Evolutionary conservation across 2,113 vertebrate genomes (phyloP).

Genomic region (Phrynosoma platyrhinos): DNA sequence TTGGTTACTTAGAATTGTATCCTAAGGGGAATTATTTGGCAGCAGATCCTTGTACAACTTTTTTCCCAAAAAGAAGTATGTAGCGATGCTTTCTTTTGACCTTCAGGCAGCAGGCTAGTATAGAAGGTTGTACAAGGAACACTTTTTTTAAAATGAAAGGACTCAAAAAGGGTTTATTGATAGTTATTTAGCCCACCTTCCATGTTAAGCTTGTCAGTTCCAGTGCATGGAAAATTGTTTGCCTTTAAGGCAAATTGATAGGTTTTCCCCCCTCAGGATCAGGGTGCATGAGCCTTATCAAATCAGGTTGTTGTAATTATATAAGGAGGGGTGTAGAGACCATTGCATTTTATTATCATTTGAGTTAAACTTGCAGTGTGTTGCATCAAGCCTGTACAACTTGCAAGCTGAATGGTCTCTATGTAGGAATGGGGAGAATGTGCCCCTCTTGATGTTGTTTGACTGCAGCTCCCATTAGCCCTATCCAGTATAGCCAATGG

Average conservation of each 20-base stretch:
- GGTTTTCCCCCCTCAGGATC: background rate
- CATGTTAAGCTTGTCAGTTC: background rate
- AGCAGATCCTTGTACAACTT: conserved; percentile 56
- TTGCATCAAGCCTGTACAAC: conserved; percentile 13
- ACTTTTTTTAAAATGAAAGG: background rate
- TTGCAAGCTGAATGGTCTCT: background rate
- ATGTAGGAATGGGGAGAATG: background rate
- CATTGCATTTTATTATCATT: conserved; percentile 43
- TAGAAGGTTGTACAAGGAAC: conserved; percentile 11
- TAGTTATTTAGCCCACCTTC: conserved; percentile 39
- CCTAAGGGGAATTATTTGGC: conserved; percentile 61
- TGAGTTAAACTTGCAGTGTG: background rate
- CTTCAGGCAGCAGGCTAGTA: background rate
- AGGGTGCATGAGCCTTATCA: background rate
- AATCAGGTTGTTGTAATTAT: conserved; percentile 14
- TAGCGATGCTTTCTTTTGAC: conserved; percentile 38
- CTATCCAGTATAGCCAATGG: background rate
- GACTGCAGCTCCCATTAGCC: background rate
- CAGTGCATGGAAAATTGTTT: background rate
- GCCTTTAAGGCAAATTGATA: background rate
- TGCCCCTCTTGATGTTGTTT: background rate
- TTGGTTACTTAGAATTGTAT: conserved; percentile 68
- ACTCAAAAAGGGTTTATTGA: conserved; percentile 23
- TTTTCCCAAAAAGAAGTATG: conserved; percentile 60
- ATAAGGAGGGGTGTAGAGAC: conserved; percentile 51